These are phyloP conservation scores for Diachrysia chrysitis DNA, from an alignment of 2,888 invertebrate genomes.

Conservation along the genomic window DNA sequence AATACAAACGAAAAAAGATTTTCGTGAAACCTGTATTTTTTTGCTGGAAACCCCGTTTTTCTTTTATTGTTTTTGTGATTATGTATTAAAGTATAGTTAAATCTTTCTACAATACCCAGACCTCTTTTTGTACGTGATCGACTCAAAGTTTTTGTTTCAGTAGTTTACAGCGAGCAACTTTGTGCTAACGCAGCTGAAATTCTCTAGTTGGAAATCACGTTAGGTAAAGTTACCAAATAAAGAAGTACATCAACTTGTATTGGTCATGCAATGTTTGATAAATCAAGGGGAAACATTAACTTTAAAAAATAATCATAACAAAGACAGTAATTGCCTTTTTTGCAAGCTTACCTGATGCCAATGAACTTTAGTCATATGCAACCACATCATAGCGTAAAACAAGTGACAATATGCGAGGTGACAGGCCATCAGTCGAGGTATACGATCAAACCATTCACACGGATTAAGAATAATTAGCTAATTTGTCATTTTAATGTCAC, in stretches of 20 bases:
- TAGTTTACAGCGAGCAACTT: neutral
- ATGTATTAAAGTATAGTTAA: neutral
- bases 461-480: conserved; percentile 88
- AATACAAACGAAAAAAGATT: conserved; percentile 68
- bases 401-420: conserved; percentile 70
- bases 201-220: neutral
- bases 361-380: conserved; percentile 70
- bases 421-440: conserved; percentile 75
- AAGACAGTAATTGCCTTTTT: conserved; percentile 47
- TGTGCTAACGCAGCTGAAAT: neutral
- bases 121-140: too few relatives aligned
- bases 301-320: conserved; percentile 6
- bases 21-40: conserved; percentile 57
- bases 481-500: conserved; percentile 89
- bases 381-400: conserved; percentile 65
- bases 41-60: conserved; percentile 17
- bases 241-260: neutral
- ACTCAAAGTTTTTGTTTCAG: neutral
- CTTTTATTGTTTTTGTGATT: neutral
- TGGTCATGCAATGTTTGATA: neutral
- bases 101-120: too few relatives aligned
- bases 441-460: conserved; percentile 82
- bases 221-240: neutral
- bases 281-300: conserved; percentile 17
- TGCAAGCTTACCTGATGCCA: conserved; percentile 59